Conservation (phyloP, 2,113 vertebrate genomes). For the Pagrus major region DNA sequence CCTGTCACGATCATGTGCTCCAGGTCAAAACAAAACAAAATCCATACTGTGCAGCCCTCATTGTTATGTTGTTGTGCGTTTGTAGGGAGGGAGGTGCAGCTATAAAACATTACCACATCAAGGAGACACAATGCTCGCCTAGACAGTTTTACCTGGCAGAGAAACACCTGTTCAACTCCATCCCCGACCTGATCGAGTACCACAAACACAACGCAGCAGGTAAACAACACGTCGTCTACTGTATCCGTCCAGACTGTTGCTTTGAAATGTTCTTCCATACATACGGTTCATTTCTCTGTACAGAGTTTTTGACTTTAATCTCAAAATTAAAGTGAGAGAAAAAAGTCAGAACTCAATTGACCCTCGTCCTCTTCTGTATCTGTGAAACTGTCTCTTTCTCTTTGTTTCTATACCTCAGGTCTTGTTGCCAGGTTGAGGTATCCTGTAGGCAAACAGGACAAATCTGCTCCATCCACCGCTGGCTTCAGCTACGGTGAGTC, state of each 20-base stretch:
- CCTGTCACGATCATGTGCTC: no score
- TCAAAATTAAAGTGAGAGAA: no score
- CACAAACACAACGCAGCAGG: constrained; percentile 97
- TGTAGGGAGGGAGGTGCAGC: constrained; percentile 34
- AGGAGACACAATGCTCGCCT: constrained; percentile 24
- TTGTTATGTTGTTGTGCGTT: constrained; percentile 31
- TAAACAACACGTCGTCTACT: constrained; percentile 39
- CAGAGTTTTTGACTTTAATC: no score
- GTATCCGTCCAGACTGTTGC: not conserved
- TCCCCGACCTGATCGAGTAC: constrained; percentile 94
- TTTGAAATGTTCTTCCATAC: not conserved
- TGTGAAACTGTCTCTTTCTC: not conserved
- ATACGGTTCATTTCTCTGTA: not conserved
- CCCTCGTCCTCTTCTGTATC: no score
- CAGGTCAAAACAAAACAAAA: no score
- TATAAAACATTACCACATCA: constrained; percentile 78
- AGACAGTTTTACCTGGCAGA: constrained; percentile 86
- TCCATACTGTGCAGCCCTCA: no score
- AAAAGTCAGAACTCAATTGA: no score
- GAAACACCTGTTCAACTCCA: constrained; percentile 91
- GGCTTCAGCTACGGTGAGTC: constrained; percentile 95
- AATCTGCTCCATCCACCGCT: constrained; percentile 89
- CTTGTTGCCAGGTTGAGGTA: constrained; percentile 92
- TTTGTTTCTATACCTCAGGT: constrained; percentile 77
- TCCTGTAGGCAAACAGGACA: constrained; percentile 88